Percentiles rank a stretch among this genome's conserved stretches.
phyloP scores from a whole-genome alignment of 2,888 invertebrate species.

The Malachius bipustulatus region DNA sequence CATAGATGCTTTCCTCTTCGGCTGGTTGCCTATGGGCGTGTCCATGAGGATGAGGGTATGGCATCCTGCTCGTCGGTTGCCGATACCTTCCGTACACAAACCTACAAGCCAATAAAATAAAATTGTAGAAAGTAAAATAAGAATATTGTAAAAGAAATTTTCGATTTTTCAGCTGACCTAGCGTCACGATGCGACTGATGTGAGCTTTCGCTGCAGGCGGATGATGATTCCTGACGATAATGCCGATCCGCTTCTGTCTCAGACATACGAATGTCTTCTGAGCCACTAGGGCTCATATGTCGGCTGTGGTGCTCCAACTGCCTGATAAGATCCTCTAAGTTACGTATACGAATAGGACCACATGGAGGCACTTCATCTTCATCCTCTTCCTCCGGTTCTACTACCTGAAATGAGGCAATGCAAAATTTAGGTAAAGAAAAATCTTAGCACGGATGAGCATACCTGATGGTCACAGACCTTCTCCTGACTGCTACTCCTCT shows the following conservation, averaged over 20 bases:
- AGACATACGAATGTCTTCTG: constrained; percentile 80
- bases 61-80: constrained; percentile 34
- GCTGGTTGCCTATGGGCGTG: constrained; percentile 40
- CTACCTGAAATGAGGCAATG: constrained; percentile 25
- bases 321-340: constrained; percentile 80
- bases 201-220: constrained; percentile 60
- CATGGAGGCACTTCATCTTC: constrained; percentile 64
- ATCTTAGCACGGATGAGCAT: constrained; percentile 21
- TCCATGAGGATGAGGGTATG: constrained; percentile 35
- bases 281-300: constrained; percentile 84
- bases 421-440: background rate
- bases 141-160: background rate
- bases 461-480: constrained; percentile 61
- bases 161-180: constrained; percentile 32
- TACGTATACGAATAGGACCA: constrained; percentile 80
- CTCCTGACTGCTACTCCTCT: constrained; percentile 52
- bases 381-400: constrained; percentile 44
- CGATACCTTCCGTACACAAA: constrained; percentile 58
- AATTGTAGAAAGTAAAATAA: too few species aligned
- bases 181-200: constrained; percentile 67
- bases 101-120: constrained; percentile 9
- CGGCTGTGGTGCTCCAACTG: constrained; percentile 80
- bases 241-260: constrained; percentile 77
- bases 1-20: constrained; percentile 79
- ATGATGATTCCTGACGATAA: constrained; percentile 59